Evolutionary conservation across 2,797 vertebrate species (phyloP).

Genomic region (Myotis findleyi): DNA sequence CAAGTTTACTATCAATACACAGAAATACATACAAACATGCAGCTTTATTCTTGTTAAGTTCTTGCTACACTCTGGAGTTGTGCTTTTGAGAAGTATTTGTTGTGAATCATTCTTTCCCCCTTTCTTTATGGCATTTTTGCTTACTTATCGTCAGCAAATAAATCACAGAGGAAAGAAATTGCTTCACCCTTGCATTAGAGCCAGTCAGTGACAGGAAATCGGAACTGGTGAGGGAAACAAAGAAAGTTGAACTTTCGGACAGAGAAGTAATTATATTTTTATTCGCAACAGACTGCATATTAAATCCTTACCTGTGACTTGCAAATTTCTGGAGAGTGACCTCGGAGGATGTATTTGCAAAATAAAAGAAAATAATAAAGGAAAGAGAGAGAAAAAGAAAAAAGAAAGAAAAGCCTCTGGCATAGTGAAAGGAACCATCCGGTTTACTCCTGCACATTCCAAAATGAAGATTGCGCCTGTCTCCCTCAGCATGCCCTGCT

Average conservation of each 20-base stretch:
- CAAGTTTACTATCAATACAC: neutral
- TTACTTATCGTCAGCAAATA: constrained; percentile 72
- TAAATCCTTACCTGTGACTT: constrained; percentile 49
- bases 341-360: constrained; percentile 46
- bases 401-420: neutral
- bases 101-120: constrained; percentile 23
- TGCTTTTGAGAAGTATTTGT: constrained; percentile 49
- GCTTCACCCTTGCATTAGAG: constrained; percentile 66
- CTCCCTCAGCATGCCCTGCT: neutral
- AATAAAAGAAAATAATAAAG: constrained; percentile 49
- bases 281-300: constrained; percentile 30
- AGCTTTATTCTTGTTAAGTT: neutral
- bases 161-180: constrained; percentile 78
- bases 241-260: constrained; percentile 64
- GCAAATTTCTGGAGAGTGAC: constrained; percentile 53
- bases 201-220: constrained; percentile 66
- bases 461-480: neutral
- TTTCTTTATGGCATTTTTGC: constrained; percentile 67
- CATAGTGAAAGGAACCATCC: neutral
- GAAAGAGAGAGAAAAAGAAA: neutral
- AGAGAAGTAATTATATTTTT: constrained; percentile 72
- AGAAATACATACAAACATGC: neutral
- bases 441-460: neutral
- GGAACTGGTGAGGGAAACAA: constrained; percentile 64
- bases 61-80: neutral